Base-by-base conservation (phyloP, 2,888 invertebrate species). In the Rugalucina vietnamica region DNA sequence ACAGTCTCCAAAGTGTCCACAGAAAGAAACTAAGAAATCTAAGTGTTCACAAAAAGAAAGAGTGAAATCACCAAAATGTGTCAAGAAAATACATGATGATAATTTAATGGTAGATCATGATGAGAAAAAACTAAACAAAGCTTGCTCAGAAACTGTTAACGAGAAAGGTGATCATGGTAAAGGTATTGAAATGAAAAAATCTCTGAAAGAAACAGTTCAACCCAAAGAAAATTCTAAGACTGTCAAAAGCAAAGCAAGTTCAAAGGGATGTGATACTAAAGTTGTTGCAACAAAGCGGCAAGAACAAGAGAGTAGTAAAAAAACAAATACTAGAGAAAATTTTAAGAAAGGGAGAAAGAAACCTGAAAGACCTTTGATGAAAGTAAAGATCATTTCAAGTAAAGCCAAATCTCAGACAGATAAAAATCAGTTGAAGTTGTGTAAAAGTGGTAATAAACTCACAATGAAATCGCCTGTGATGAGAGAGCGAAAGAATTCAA, bases 241-340 rank as follows among this genome's bases (percentile, higher is more conserved):
- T 32, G 73, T 43, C 18, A 39, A 57, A 34, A 24, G 72, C 5
- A 65, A 37, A 24, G n/a, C 43, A 37, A 74, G 69, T 24, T 65
- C 74, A 34, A 69, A 79, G 29, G 39, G 57, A 1, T 57, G 37
- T 71, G 57, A 69, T 73, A n/a, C 8, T 18, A 34, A 65, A n/a
- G 24, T 18, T 3, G 8, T 2, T n/a, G 0, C 12, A 60, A 3
- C 24, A 27, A 3, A 24, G 29, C 27, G 10, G 14, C 24, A 60
- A 60, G 60, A 27, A 29, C 27, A 24, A 27, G 29, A 27, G 8
- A 24, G 24, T 60, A 27, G 2, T 10, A 27, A 60, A 60, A 12
- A 24, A 60, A 60, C 12, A 24, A 8, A 5, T 12, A 29, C 24
- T 27, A 5, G 29, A 24, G 27, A 60, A 8, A 14, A 60, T 27